Base-by-base conservation (phyloP, 2,797 vertebrate species). In the Cetoscarus ocellatus region DNA sequence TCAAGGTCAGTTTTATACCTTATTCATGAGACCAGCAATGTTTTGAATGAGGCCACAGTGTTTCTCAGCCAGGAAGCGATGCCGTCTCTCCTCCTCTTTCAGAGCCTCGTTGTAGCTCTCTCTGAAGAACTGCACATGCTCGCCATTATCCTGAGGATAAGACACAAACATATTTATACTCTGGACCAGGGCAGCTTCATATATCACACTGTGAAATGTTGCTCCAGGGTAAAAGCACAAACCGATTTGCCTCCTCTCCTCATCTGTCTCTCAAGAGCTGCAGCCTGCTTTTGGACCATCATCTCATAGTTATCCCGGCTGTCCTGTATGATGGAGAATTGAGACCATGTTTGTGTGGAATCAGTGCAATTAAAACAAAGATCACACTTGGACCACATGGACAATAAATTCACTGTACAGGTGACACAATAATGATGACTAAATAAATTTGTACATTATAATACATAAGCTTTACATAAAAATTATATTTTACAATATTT, bases 31-130 rank as follows among this genome's bases (percentile, higher is more conserved):
- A 4, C 44, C 58, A 27, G 84, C 63, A 4, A 94, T 35, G 57
- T 92, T 88, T 76, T 92, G 84, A 1, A 89, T 75, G 27, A 96
- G 71, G 52, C 73, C 67, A 0, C 96, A 95, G 91, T 99, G 97
- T 78, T 96, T 98, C 90, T 99, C 98, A 0, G 96, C 96, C 90
- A 99, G 89, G 91, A 99, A 99, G 53, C 97, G 97, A 56, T 97
- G 98, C 63, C 98, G 93, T 43, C 98, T 95, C 85, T 96, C 97
- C 91, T 99, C 96, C 80, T 99, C 98, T 78, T 95, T 88, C 67
- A 98, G 90, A 0, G 97, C 97, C 0, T 96, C 95, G 6, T 71
- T 79, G 71, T 98, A 94, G 68, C 97, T 97, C 67, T 96, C 93
- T 0, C 89, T 95, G 60, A 97, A 87, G 0, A 99, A 99, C 5